Base-by-base conservation (phyloP, 2,888 invertebrate species). In the Periphyllus acericola region DNA sequence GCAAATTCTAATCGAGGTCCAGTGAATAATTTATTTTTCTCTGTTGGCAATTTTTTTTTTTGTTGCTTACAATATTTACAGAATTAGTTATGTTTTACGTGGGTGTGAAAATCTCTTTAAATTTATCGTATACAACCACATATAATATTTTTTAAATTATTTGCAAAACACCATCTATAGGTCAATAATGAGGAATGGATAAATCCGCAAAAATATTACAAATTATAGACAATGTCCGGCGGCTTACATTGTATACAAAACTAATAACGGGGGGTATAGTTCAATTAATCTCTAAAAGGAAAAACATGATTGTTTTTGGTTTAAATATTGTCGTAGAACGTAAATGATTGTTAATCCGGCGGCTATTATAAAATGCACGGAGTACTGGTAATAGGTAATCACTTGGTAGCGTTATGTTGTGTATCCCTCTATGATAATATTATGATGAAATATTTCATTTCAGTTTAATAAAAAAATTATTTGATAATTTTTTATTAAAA, bases 101-200 rank as follows among this genome's bases (percentile, higher is more conserved):
- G 52, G 71, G 78, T 71, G 71, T 52, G 52, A 72, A 85, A 85
- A 55, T 55, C 17, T 71, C 32, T 85, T n/a, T 25, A 21, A 60
- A 34, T 2, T 79, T 19, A 36, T 75, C 11, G 25, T 11, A 71
- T 66, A 14, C 1, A 32, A 36, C 19, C 14, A 21, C 19, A 80
- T 40, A 9, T 46, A 46, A 9, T 9, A 80, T 8, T 66, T 21
- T 21, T 0, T 40, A 40, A 36, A 29, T 80, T 80, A 32, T 80
- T 17, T 36, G 32, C 11, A 29, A 2, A 36, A n/a, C 25, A 60
- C 46, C 25, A 66, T 6, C 5, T 66, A 66, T 66, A 46, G 46
- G 46, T 9, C 1, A n/a, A 1, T 25, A 60, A n/a, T 17, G 55
- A 17, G n/a, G 8, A 66, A 14, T 36, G 66, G 36, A n/a, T 32